Base-by-base conservation (phyloP, 2,113 vertebrate species). In the Pomatostomus ruficeps region DNA sequence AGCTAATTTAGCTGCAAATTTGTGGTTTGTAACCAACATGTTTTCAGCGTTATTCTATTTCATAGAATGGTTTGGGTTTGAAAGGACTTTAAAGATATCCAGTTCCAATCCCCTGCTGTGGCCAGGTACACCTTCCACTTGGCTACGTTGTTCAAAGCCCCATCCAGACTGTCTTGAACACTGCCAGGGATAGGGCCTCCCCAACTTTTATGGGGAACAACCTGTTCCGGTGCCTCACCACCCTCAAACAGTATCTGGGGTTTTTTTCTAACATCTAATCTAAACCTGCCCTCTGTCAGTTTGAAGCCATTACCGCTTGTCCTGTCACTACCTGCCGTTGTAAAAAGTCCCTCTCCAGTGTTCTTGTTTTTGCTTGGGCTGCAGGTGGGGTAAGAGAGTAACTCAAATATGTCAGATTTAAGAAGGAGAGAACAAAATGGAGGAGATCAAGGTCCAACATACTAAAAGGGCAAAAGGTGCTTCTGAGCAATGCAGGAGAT, bases 221-320 rank as follows among this genome's bases (percentile, higher is more conserved):
- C 52, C 14, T 23, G 17, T 68, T 48, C 14, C 4, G 6, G 24
- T 23, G 25, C 35, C 12, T 76, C 11, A 33, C 18, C 31, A 48
- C 21, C 14, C 46, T 75, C 25, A 28, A n/a, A n/a, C 12, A 23
- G 14, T 46, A 42, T 57, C 24, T 0, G 1, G 3, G 0, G n/a
- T 45, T 72, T 40, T 71, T 31, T 28, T 46, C 29, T 31, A 31
- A 35, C 12, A 48, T 54, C 40, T 67, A 26, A 35, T 23, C 40
- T 68, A 82, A 74, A 31, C 21, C 11, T 54, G 23, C 6, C 29
- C 46, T 61, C 25, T 61, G 25, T 46, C 17, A 68, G 14, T 55
- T 55, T 75, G 26, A 54, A 83, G 22, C 42, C 48, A 28, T 62
- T 70, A 11, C 26, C 0, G 0, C 35, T 36, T 76, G 35, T 76